These are phyloP conservation scores for Brachionus plicatilis DNA, from an alignment of 1,140 invertebrate genomes.

Conservation along the genomic window DNA sequence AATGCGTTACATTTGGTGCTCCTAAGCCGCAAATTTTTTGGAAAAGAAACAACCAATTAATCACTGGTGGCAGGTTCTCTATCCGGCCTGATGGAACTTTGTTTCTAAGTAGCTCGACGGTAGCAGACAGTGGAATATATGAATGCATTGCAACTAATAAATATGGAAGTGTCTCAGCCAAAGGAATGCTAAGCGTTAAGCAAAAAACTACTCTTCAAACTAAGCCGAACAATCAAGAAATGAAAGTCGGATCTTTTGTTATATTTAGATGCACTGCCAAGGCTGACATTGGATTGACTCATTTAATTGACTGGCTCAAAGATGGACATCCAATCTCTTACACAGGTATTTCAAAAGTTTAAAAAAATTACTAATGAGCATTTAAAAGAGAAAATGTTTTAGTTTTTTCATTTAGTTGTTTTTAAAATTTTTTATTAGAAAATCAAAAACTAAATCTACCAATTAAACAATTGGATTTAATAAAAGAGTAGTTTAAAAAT, in stretches of 20 bases:
- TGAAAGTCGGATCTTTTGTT: slow-evolving; percentile 10
- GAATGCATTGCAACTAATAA: slow-evolving; percentile 31
- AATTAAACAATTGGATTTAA: no score
- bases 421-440: no score
- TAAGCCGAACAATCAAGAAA: slow-evolving; percentile 39
- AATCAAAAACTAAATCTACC: no score
- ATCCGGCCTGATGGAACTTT: slow-evolving; percentile 32
- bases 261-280: slow-evolving; percentile 40
- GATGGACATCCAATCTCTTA: slow-evolving; percentile 37
- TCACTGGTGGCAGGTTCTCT: slow-evolving; percentile 38
- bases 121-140: slow-evolving; percentile 37
- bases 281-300: slow-evolving; percentile 20
- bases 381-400: no score
- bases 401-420: no score
- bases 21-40: slow-evolving; percentile 38
- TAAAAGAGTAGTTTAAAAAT: no score
- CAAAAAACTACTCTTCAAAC: slow-evolving; percentile 23
- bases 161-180: slow-evolving; percentile 22
- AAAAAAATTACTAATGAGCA: neutral
- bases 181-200: slow-evolving; percentile 34
- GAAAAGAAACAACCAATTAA: slow-evolving; percentile 25
- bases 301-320: slow-evolving; percentile 39
- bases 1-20: slow-evolving; percentile 33
- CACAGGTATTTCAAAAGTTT: slow-evolving; percentile 3
- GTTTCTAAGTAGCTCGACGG: slow-evolving; percentile 5